Percentiles rank a stretch among this genome's conserved stretches.
These are phyloP conservation scores for Limanda limanda DNA, from an alignment of 2,113 vertebrate genomes.

Conservation along the genomic window DNA sequence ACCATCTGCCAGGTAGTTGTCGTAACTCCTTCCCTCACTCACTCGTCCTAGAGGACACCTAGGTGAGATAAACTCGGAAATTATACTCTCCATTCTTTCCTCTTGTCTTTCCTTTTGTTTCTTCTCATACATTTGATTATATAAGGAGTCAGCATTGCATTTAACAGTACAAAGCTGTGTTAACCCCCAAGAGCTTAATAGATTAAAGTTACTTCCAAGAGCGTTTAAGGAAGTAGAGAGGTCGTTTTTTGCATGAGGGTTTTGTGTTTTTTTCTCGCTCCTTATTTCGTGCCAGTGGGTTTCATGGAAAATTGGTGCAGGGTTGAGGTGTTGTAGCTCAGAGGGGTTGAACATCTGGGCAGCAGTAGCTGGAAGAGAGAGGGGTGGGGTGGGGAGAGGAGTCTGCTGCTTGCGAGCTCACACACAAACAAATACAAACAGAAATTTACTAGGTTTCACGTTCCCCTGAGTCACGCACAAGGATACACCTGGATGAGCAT, in stretches of 20 bases:
- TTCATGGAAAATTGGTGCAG: constrained; percentile 84
- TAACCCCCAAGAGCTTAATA: constrained; percentile 85
- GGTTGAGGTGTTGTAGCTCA: constrained; percentile 65
- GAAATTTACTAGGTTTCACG: constrained; percentile 7
- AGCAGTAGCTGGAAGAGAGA: constrained; percentile 13
- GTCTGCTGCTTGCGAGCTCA: background rate
- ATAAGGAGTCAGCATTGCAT: constrained; percentile 68
- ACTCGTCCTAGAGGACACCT: constrained; percentile 1
- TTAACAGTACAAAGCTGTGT: constrained; percentile 81
- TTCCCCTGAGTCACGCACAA: constrained; percentile 13
- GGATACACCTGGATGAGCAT: constrained; percentile 32
- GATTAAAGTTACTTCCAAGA: constrained; percentile 87
- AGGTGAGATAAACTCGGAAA: background rate
- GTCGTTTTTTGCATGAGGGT: constrained; percentile 69
- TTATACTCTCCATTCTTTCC: background rate
- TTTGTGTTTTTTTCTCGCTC: constrained; percentile 12
- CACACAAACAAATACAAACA: constrained; percentile 37
- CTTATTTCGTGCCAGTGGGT: constrained; percentile 38
- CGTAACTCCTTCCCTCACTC: constrained; percentile 11
- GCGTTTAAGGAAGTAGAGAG: constrained; percentile 80
- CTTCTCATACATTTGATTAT: constrained; percentile 54
- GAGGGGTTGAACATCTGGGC: constrained; percentile 65
- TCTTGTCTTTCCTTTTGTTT: background rate
- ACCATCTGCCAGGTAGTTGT: constrained; percentile 17
- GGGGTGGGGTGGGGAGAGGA: background rate